Conservation (phyloP, 1,140 invertebrate genomes). For the Scaptomyza montana region DNA sequence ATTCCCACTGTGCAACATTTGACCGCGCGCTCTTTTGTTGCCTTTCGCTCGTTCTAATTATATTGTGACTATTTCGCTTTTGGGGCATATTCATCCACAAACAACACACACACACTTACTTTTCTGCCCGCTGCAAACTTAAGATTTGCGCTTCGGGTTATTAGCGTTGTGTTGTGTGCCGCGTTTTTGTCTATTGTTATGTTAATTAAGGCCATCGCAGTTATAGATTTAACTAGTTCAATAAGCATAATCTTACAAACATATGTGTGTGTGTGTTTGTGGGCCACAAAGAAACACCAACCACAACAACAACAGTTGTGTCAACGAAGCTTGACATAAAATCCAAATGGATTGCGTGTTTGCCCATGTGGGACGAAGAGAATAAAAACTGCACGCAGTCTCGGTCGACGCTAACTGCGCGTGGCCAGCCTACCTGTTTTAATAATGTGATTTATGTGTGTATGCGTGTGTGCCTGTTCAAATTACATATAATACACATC, state of each 20-base stretch:
- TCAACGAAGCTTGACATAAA: constrained; percentile 49
- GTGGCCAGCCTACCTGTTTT: constrained; percentile 18
- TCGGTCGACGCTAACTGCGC: constrained; percentile 15
- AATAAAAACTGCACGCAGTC: constrained; percentile 41
- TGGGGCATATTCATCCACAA: constrained; percentile 41
- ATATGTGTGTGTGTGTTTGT: constrained; percentile 16
- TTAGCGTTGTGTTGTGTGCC: constrained; percentile 42
- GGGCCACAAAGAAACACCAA: constrained; percentile 16
- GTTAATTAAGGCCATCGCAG: constrained; percentile 71
- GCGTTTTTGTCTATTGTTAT: constrained; percentile 66
- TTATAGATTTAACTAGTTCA: constrained; percentile 76
- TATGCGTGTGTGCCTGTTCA: constrained; percentile 13
- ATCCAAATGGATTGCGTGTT: constrained; percentile 20
- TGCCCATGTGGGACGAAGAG: constrained; percentile 26
- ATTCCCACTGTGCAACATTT: constrained; percentile 62
- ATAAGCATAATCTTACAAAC: constrained; percentile 36
- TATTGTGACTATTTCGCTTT: constrained; percentile 60
- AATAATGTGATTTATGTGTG: constrained; percentile 17
- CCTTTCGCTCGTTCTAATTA: constrained; percentile 75
- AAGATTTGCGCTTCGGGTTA: constrained; percentile 43
- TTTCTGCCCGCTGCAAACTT: constrained; percentile 15
- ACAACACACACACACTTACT: neutral
- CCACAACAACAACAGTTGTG: constrained; percentile 29
- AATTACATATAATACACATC: constrained; percentile 63
- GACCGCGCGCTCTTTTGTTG: constrained; percentile 33